Base-by-base conservation (phyloP, 2,797 vertebrate species). In the Mastacembelus armatus region DNA sequence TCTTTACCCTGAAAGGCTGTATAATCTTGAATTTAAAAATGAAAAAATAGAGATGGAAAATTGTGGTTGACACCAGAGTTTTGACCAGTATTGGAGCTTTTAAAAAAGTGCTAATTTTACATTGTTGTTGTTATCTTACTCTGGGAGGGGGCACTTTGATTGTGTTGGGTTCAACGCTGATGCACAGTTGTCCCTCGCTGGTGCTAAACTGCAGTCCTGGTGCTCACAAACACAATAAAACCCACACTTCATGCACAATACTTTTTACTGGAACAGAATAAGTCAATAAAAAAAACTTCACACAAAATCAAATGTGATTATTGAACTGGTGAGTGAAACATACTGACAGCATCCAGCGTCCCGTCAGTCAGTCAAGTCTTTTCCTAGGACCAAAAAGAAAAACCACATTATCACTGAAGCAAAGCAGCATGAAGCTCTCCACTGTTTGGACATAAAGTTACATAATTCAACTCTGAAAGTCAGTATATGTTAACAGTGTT, bases 131-230 rank as follows among this genome's bases (percentile, higher is more conserved):
- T 30, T 33, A 0, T 61, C 88, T 89, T 70, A 93, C 96, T 81
- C 91, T 69, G 21, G 92, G 66, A 2, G 87, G 94, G 8, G 94
- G 93, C 49, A 96, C 86, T 38, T 92, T 88, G 77, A 98, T 61
- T 0, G 88, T 87, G 73, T 58, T 91, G 52, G 91, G 87, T 75
- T 95, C 92, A 35, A 97, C 21, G 62, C 94, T 94, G 72, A 98
- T 63, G 81, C 94, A 96, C 76, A 97, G 85, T 24, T 95, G 94
- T 9, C 85, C 93, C 60, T 95, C 94, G 22, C 88, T 92, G 78
- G 93, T 92, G 76, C 61, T 95, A 73, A 98, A 66, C 83, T 95
- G 91, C 83, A 96, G n/a, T 71, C 92, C 96, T 98, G 78, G 78
- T 75, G 89, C 63, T 70, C 49, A 82, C 65, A 65, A 64, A 78